Base-by-base conservation (phyloP, 2,113 vertebrate genomes). In the Cyrtonyx montezumae region DNA sequence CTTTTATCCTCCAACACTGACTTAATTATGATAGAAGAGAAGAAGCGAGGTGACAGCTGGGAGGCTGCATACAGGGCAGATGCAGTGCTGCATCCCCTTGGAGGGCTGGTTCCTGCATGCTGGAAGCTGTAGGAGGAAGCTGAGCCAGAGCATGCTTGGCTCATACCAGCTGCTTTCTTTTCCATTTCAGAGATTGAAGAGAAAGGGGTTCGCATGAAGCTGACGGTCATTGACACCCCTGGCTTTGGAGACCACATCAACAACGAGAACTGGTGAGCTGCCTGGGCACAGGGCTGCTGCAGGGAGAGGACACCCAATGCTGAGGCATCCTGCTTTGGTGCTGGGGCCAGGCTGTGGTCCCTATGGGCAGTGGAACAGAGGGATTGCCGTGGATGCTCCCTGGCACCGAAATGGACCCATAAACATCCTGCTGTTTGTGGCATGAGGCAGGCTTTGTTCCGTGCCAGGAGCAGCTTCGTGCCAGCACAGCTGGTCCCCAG, bases 241-340 rank as follows among this genome's bases (percentile, higher is more conserved):
- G 99, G 99, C 45, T 99, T 99, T 58, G 99, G 99, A 88, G 99
- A 99, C 97, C 99, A 99, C 95, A 99, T 99, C 98, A 99, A 99
- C 98, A 99, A 99, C 2, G 99, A 99, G 97, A 99, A 99, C 97
- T 99, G 99, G 99, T 99, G 93, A 98, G 98, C 45, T 69, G 66
- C 36, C 66, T 66, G 15, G 3, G 3, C 26, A 36, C 14, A 58
- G n/a, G 36, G 55, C 23, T 0, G 1, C 5, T 8, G 53, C 14
- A 16, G 67, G 46, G 62, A 34, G 28, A 36, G 81, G 23, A 14
- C 2, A 1, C 23, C 55, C 1, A 1, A 71, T 45, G 32, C 70
- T 61, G 0, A 0, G 81, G 34, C 65, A 28, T 13, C 43, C 75
- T 62, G 88, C 45, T 16, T 34, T 1, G 1, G 25, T 25, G 83